These are phyloP conservation scores for Gastrophysa polygoni DNA, from an alignment of 2,888 invertebrate species.

Conservation along the genomic window DNA sequence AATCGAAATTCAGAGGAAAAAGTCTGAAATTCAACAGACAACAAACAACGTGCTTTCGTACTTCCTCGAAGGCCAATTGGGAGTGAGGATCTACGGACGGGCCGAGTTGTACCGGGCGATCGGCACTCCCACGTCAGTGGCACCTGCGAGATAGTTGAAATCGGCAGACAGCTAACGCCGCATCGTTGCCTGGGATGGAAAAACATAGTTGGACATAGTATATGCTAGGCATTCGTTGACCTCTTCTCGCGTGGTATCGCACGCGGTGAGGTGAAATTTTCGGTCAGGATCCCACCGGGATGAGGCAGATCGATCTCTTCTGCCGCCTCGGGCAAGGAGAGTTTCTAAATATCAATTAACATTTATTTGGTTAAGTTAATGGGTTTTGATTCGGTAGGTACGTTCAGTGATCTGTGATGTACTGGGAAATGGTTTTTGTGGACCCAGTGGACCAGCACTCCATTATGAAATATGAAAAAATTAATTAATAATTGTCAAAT, in stretches of 20 bases:
- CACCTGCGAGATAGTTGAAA: constrained; percentile 16
- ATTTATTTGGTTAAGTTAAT: not conserved
- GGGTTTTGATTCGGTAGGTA: not conserved
- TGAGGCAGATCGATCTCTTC: too few species aligned
- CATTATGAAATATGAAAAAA: too few species aligned
- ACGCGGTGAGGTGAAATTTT: constrained; percentile 18
- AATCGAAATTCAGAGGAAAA: too few species aligned
- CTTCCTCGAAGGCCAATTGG: not conserved
- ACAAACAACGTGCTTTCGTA: too few species aligned
- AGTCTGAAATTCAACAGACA: too few species aligned
- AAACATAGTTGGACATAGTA: constrained; percentile 6
- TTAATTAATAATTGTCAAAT: too few species aligned
- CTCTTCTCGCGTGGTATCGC: constrained; percentile 7
- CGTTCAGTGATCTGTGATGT: too few species aligned
- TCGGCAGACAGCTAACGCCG: constrained; percentile 12
- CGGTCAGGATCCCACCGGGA: not conserved
- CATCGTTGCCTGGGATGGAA: not conserved
- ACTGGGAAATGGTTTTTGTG: too few species aligned
- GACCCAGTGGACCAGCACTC: too few species aligned
- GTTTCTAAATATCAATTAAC: constrained; percentile 1
- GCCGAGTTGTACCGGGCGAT: not conserved
- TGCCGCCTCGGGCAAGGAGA: not conserved
- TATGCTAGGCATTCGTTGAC: constrained; percentile 10
- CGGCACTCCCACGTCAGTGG: constrained; percentile 15
- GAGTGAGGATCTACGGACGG: not conserved